Percentiles rank a stretch among this genome's conserved stretches.
phyloP scores from a whole-genome alignment of 2,797 vertebrate genomes.

The Anas bernieri region DNA sequence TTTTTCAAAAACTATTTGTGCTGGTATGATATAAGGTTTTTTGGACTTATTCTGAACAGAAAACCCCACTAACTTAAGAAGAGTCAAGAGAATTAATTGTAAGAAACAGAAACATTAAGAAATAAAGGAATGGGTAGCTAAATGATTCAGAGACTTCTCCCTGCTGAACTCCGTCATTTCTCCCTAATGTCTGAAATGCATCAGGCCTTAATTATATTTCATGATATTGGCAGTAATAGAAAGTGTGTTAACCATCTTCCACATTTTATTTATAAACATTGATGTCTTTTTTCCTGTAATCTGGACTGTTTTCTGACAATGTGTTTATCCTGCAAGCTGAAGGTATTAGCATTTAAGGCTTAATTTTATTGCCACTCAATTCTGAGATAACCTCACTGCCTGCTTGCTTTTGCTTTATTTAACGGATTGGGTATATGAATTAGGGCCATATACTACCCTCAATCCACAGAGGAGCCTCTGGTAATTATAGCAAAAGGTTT shows the following conservation, averaged over 20 bases:
- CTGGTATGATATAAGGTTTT: neutral
- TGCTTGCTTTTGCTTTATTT: conserved; percentile 8
- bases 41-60: neutral
- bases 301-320: neutral
- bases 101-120: neutral
- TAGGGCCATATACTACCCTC: neutral
- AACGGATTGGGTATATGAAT: neutral
- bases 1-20: neutral
- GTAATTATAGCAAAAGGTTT: neutral
- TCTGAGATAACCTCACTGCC: conserved; percentile 13
- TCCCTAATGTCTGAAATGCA: neutral
- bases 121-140: neutral
- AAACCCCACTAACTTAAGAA: neutral
- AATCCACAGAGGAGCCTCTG: neutral
- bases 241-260: neutral
- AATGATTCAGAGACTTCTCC: neutral
- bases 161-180: neutral
- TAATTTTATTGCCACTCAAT: conserved; percentile 30
- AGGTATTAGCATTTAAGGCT: conserved; percentile 37
- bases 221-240: neutral
- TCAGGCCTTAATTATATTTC: neutral
- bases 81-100: neutral
- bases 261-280: neutral
- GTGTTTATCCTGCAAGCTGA: conserved; percentile 19
- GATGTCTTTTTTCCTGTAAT: neutral